phyloP scores from a whole-genome alignment of 23 tunicate species.

The Corella eumyota region DNA sequence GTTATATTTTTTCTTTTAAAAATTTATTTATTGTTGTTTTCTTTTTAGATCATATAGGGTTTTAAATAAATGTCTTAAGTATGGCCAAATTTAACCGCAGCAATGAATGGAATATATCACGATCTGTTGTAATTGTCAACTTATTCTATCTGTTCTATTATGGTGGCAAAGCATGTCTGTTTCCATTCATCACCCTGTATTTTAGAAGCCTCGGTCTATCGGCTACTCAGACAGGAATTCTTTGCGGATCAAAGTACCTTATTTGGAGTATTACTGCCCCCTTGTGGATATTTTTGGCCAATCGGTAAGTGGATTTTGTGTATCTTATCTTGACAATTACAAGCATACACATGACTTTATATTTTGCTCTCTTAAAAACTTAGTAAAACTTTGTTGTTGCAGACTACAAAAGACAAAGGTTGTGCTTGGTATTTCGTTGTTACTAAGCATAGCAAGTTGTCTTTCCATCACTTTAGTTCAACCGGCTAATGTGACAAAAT shows the following conservation, averaged over 20 bases:
- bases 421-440: conserved; percentile 26
- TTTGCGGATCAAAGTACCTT: conserved; percentile 20
- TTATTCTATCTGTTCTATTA: conserved; percentile 38
- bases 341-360: neutral
- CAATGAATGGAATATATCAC: conserved; percentile 46
- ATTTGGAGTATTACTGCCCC: conserved; percentile 70
- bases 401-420: conserved; percentile 46
- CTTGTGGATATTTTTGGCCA: conserved; percentile 59
- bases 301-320: conserved; percentile 30
- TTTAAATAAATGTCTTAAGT: neutral
- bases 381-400: conserved; percentile 6
- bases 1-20: too few relatives aligned
- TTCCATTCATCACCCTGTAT: conserved; percentile 70
- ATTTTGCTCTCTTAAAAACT: neutral
- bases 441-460: conserved; percentile 35
- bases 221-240: conserved; percentile 62
- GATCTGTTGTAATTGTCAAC: conserved; percentile 43
- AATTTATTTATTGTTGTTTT: too few relatives aligned
- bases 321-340: neutral
- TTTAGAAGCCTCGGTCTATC: conserved; percentile 54
- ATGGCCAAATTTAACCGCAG: conserved; percentile 55
- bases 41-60: too few relatives aligned
- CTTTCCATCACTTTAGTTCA: conserved; percentile 43
- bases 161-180: conserved; percentile 70
- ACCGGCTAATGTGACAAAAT: conserved; percentile 10